Evolutionary conservation across 2,888 invertebrate genomes (phyloP), one percentile per base, ranked within the genome.

Genomic region (Agrypnus murinus): DNA sequence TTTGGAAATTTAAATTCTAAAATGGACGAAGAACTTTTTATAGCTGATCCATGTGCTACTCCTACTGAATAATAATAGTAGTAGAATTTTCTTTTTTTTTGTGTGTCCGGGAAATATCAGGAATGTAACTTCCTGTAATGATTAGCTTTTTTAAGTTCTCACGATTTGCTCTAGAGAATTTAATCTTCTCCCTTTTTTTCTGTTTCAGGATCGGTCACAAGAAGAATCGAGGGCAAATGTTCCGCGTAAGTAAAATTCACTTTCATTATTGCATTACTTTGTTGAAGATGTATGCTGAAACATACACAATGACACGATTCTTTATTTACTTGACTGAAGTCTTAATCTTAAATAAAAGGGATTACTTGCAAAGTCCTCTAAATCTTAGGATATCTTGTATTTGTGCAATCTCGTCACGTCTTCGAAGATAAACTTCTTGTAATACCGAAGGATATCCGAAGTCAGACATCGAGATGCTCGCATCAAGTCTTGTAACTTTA

Each of bases 341-440:
- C 75, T 76, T 77, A 77, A 78, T 77, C 78, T 75, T 71, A 75
- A 77, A 77, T 79, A 80, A 78, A 77, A 71, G 69, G 77, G 77
- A 78, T 79, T 78, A 77, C 77, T 72, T 72, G 72, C 64, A 76
- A 70, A 76, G 72, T 74, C 77, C 65, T 72, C 71, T 73, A 77
- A 77, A 77, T 77, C 77, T 76, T 66, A 62, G 72, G 74, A 74
- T 76, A 69, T 73, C 68, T 74, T 74, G 69, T 68, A 74, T 78
- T 77, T 71, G 73, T 64, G 67, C 63, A 72, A 69, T 69, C 74
- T 66, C 65, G 76, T 74, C 75, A 75, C 75, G 75, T 76, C 71
- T 67, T 50, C 57, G 68, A 69, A 74, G 75, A 76, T 75, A 74
- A 76, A 80, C 79, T 80, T 80, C 78, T 75, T 73, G 75, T 80